Evolutionary conservation across 53 echinoderm and acorn worm genomes (phyloP), one percentile per base, ranked within the genome.

Genomic region (Actinopyga echinites): DNA sequence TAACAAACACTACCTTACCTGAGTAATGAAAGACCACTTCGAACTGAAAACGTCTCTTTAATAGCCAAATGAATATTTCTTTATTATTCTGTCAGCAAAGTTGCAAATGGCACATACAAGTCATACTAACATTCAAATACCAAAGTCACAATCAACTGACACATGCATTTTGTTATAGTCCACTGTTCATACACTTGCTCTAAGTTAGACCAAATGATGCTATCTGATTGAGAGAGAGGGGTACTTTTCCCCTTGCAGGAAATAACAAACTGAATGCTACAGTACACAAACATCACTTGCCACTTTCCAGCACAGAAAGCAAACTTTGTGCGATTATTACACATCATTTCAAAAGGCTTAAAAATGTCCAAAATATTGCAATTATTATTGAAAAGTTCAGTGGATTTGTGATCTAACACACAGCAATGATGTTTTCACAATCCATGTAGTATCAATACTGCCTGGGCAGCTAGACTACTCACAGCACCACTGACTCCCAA

Each of bases 331-430:
- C 71, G 71, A 40, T 71, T 71, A 71, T 71, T 71, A 71, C 71
- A 71, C 71, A 71, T 40, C 71, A 44, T 71, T 71, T 71, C 71
- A 71, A 71, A 71, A 44, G 71, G 42, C 71, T 71, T 65, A 71
- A 71, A 71, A 71, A 44, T 71, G 71, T 71, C 44, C 71, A 71
- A 71, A 71, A 71, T 71, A 71, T 71, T 71, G 71, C 71, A 71
- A 71, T 40, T 40, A 19, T 71, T 71, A 71, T 71, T 71, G 42
- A 71, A 44, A 71, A 71, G 71, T 71, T 49, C 49, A 49, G 49
- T 49, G 49, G 49, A 49, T 49, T 17, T 49, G 49, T 49, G 49
- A 49, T 49, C 49, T 49, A 49, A 49, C 49, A 49, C 49, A 49
- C 49, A 15, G 17, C 49, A 49, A 49, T 49, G 49, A 49, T 49